These are phyloP conservation scores for Australoheros scitulus DNA, from an alignment of 2,113 vertebrate species.

Conservation along the genomic window DNA sequence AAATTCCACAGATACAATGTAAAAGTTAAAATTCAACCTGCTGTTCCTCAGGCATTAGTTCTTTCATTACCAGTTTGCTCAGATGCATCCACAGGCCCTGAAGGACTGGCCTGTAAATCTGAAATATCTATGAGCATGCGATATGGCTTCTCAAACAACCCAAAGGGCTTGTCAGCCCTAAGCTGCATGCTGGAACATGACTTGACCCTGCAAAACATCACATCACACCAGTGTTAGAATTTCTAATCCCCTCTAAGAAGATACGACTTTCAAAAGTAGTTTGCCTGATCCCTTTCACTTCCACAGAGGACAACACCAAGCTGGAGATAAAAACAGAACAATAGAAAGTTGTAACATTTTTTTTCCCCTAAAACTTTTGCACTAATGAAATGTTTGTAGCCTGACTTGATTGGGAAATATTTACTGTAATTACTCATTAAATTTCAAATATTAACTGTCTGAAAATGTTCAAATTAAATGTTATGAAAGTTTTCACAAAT, in stretches of 20 bases:
- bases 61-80: constrained; percentile 30
- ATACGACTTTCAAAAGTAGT: not conserved
- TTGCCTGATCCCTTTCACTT: not conserved
- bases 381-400: not conserved
- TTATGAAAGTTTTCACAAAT: not conserved
- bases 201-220: not conserved
- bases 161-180: constrained; percentile 15
- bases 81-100: constrained; percentile 12
- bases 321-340: not conserved
- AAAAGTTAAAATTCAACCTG: constrained; percentile 15
- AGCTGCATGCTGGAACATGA: constrained; percentile 52
- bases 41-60: constrained; percentile 2
- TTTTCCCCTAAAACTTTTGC: not conserved
- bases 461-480: not conserved
- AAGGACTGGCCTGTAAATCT: constrained; percentile 20
- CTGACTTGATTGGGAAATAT: not conserved
- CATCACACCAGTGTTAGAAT: not conserved
- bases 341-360: not conserved
- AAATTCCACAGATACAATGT: not conserved
- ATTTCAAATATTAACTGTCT: too few relatives aligned
- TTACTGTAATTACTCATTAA: too few relatives aligned
- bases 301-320: not conserved
- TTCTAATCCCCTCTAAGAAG: constrained; percentile 8
- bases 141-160: constrained; percentile 19
- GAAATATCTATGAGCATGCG: constrained; percentile 21